Evolutionary conservation across 2,888 invertebrate species (phyloP), one percentile per base, ranked within the genome.

Genomic region (Choreutis nemorana): DNA sequence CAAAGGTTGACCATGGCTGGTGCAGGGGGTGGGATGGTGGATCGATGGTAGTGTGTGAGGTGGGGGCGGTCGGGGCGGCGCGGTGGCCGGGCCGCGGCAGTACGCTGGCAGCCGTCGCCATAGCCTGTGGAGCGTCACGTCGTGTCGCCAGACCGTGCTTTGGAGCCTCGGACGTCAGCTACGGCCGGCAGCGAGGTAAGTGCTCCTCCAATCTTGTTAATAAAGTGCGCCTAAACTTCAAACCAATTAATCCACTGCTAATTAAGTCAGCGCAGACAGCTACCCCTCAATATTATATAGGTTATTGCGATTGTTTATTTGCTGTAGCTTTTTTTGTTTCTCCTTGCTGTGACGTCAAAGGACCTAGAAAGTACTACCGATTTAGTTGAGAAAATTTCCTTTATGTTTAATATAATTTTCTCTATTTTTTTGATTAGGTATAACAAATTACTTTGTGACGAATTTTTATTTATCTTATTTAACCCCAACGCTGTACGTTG

Each of bases 31-130:
- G 18, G 18, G 46, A 44, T 55, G 62, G 62, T 61, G 66, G 73
- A 73, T 73, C 73, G 73, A 75, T 75, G 66, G 50, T 42, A 37
- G 48, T 41, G 55, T 50, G 54, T 41, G 50, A 53, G 41, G 9
- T 28, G 13, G 28, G 50, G 45, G 36, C 34, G 44, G 35, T 37
- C 24, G 45, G 34, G 48, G 42, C 44, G 43, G 51, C 54, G 60
- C 53, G 61, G 58, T 51, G 63, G 41, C 44, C 45, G 55, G 42
- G 39, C 42, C 30, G 39, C 41, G 32, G 33, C 37, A 18, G 21
- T 18, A 3, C 20, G 34, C 31, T 37, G 37, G 14, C 25, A 27
- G 28, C 34, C 16, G 34, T 30, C 45, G 49, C 34, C 63, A 67
- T 66, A n/a, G n/a, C n/a, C n/a, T 66, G 47, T 50, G 62, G 50